phyloP scores from a whole-genome alignment of 2,797 vertebrate species.

The Morelia viridis region DNA sequence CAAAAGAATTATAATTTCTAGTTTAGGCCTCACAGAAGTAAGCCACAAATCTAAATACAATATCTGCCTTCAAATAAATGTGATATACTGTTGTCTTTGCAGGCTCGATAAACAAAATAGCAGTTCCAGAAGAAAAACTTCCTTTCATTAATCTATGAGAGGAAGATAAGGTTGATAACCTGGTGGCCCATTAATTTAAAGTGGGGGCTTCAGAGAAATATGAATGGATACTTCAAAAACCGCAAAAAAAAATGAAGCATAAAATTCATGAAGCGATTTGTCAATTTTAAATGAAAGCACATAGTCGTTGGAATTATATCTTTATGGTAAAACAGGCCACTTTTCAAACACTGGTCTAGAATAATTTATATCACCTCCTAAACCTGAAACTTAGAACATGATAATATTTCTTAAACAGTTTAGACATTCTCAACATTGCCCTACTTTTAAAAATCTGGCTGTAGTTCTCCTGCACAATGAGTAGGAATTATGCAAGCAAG shows the following conservation, averaged over 20 bases:
- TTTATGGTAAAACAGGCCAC: neutral
- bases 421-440: neutral
- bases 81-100: accelerated
- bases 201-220: constrained; percentile 1
- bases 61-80: constrained; percentile 25
- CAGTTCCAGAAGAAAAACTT: constrained; percentile 26
- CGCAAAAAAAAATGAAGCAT: neutral
- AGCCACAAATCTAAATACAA: neutral
- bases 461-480: neutral
- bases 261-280: neutral
- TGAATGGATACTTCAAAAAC: neutral
- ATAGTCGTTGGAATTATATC: neutral
- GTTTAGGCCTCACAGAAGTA: neutral
- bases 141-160: constrained; percentile 9
- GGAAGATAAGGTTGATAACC: neutral
- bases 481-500: neutral
- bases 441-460: too few relatives aligned
- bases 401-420: neutral
- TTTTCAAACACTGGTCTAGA: neutral
- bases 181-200: neutral
- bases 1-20: neutral
- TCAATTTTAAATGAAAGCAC: constrained; percentile 9
- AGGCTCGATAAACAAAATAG: constrained; percentile 37
- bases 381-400: neutral
- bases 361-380: neutral